phyloP scores from a whole-genome alignment of 1,140 invertebrate species.

The Lordiphosa stackelbergi region DNA sequence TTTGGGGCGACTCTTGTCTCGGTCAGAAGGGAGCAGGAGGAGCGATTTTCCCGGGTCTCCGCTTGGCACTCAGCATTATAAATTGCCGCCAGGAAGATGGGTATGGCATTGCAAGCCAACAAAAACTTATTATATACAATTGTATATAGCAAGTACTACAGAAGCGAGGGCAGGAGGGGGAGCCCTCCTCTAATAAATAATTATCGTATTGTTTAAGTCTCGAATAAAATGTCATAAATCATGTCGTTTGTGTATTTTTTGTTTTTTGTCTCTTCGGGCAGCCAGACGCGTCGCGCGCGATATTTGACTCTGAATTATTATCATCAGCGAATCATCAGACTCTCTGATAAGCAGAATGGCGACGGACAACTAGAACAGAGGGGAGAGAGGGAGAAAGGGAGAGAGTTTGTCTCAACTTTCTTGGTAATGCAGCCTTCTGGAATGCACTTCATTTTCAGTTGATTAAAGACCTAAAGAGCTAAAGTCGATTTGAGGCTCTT shows the following conservation, averaged over 20 bases:
- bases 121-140: constrained; percentile 52
- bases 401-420: not conserved
- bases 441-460: no score
- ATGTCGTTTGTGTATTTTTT: constrained; percentile 23
- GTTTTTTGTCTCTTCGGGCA: not conserved
- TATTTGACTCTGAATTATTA: constrained; percentile 57
- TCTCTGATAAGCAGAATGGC: constrained; percentile 42
- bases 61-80: constrained; percentile 56
- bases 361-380: constrained; percentile 10
- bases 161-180: not conserved
- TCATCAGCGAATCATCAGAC: constrained; percentile 43
- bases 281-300: constrained; percentile 32
- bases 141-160: constrained; percentile 26
- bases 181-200: constrained; percentile 45
- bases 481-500: no score
- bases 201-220: constrained; percentile 60
- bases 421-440: no score
- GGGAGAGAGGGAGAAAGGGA: no score
- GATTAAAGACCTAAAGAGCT: no score
- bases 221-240: constrained; percentile 56
- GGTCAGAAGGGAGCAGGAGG: constrained; percentile 1
- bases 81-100: constrained; percentile 35
- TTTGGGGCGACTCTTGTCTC: constrained; percentile 30
- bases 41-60: constrained; percentile 2
- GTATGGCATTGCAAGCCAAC: constrained; percentile 45